Percentiles rank a stretch among this genome's conserved stretches.
These are phyloP conservation scores for Pammene aurita DNA, from an alignment of 2,888 invertebrate genomes.

Conservation along the genomic window DNA sequence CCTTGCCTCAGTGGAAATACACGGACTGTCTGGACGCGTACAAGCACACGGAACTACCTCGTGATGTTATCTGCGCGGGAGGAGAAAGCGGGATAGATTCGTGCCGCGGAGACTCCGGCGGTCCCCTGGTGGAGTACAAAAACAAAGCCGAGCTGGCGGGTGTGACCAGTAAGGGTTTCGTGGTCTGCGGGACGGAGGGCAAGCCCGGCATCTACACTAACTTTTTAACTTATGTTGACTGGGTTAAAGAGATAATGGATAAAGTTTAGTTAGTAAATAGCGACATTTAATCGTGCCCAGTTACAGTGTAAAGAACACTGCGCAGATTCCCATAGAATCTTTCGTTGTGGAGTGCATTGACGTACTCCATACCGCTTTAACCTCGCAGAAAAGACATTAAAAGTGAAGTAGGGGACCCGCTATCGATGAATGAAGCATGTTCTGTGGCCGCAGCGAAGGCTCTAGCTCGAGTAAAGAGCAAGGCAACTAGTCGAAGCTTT, in stretches of 20 bases:
- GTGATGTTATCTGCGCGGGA: slow-evolving; percentile 62
- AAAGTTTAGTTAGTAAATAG: slow-evolving; percentile 37
- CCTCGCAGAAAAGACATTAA: neutral
- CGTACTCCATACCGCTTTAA: neutral
- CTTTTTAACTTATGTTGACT: slow-evolving; percentile 56
- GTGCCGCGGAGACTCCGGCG: slow-evolving; percentile 67
- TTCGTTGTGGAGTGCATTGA: neutral
- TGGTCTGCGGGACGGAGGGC: slow-evolving; percentile 56
- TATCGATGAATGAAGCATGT: neutral
- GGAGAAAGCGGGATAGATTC: slow-evolving; percentile 59
- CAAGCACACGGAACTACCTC: slow-evolving; percentile 48
- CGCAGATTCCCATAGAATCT: neutral
- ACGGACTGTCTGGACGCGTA: slow-evolving; percentile 52
- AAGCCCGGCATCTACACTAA: slow-evolving; percentile 63
- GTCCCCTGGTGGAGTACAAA: slow-evolving; percentile 57
- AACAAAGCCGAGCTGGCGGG: slow-evolving; percentile 57
- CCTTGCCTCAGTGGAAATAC: slow-evolving; percentile 53
- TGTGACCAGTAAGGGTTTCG: slow-evolving; percentile 58
- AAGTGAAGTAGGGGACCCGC: neutral
- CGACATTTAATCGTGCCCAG: slow-evolving; percentile 6
- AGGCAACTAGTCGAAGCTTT: slow-evolving; percentile 23
- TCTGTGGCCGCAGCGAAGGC: neutral
- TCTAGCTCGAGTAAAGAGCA: slow-evolving; percentile 1
- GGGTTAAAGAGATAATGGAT: slow-evolving; percentile 52
- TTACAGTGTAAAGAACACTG: neutral